Percentiles rank a stretch among this genome's conserved stretches.
These are phyloP conservation scores for Phlogophora meticulosa DNA, from an alignment of 2,888 invertebrate species.

Conservation along the genomic window DNA sequence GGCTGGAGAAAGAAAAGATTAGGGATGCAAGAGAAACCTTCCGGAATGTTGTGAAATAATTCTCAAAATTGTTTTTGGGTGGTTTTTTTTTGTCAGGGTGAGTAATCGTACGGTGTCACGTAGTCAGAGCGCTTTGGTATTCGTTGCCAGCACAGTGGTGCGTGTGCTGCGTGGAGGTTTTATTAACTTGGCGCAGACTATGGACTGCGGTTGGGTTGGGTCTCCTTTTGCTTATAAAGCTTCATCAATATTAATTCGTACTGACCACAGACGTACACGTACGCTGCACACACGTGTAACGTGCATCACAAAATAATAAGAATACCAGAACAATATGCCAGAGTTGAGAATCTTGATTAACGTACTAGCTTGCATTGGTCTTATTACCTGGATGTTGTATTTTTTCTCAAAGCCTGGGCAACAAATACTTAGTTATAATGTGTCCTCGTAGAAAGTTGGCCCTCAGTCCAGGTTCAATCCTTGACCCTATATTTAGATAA, in stretches of 20 bases:
- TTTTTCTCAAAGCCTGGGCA: background rate
- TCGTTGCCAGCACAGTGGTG: background rate
- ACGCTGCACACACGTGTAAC: background rate
- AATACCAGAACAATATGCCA: no score
- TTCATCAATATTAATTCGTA: background rate
- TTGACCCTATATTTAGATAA: conserved; percentile 30
- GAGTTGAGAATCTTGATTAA: no score
- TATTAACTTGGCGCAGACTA: background rate
- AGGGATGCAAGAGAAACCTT: conserved; percentile 44
- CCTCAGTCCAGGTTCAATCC: background rate
- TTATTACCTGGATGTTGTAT: no score
- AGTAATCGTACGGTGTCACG: conserved; percentile 47
- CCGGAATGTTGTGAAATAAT: conserved; percentile 65
- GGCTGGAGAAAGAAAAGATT: conserved; percentile 48
- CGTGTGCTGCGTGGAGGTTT: conserved; percentile 3
- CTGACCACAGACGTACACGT: conserved; percentile 7
- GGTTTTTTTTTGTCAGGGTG: conserved; percentile 27
- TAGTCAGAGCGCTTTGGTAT: conserved; percentile 32
- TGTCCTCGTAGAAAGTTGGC: conserved; percentile 4
- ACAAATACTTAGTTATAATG: background rate
- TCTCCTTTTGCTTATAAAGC: background rate
- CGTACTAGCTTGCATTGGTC: no score
- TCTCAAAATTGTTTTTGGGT: conserved; percentile 32
- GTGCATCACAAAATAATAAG: background rate
- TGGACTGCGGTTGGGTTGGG: conserved; percentile 31